These are phyloP conservation scores for Herpetotheres cachinnans DNA, from an alignment of 2,113 vertebrate genomes.

Conservation along the genomic window DNA sequence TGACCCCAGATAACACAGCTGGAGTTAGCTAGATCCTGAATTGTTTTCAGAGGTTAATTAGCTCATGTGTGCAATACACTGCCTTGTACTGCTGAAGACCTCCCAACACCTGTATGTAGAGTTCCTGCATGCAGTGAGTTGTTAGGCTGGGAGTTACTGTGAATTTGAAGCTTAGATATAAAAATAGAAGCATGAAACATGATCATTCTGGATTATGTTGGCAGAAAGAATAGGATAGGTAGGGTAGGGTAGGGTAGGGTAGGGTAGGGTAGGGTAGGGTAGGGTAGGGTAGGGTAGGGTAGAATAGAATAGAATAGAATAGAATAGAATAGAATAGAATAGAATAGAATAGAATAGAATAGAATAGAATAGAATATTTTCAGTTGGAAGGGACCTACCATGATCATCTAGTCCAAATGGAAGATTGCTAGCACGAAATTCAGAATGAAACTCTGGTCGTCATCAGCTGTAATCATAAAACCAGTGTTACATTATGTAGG, in stretches of 20 bases:
- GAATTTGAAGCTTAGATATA: neutral
- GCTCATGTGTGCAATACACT: accelerated
- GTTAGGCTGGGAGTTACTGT: neutral
- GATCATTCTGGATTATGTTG: neutral
- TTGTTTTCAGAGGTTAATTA: neutral
- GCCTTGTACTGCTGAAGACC: neutral
- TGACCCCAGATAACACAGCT: neutral
- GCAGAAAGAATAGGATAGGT: neutral
- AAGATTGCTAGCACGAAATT: neutral
- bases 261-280: neutral
- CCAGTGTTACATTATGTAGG: accelerated
- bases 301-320: neutral
- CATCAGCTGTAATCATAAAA: neutral
- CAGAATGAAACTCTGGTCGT: neutral
- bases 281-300: neutral
- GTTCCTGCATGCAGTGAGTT: neutral
- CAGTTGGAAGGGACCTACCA: neutral
- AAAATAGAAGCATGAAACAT: neutral
- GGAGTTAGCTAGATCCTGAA: neutral
- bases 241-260: neutral
- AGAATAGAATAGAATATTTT: neutral
- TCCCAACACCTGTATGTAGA: neutral
- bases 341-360: neutral
- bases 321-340: neutral
- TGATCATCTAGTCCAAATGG: neutral